phyloP scores from a whole-genome alignment of 2,113 vertebrate genomes.

The Lethenteron camtschaticum region DNA sequence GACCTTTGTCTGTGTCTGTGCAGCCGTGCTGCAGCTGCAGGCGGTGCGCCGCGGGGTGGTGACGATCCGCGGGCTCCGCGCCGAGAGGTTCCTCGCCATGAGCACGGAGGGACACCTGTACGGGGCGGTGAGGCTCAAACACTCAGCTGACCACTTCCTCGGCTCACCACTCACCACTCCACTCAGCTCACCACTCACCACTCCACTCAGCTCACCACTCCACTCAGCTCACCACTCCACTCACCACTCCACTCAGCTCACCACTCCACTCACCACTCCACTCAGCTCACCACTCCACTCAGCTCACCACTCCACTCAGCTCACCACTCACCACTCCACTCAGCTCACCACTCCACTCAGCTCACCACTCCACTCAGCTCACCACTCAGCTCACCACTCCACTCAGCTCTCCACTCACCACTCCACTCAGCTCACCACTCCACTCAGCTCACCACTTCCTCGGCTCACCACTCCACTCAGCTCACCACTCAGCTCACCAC shows the following conservation, averaged over 20 bases:
- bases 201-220: too few relatives aligned
- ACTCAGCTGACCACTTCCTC: neutral
- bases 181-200: neutral
- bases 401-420: too few relatives aligned
- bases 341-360: neutral
- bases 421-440: too few relatives aligned
- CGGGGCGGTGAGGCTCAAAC: conserved; percentile 35
- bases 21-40: conserved; percentile 35
- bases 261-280: neutral
- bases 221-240: too few relatives aligned
- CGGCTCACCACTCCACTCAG: too few relatives aligned
- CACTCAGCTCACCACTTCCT: too few relatives aligned
- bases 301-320: neutral
- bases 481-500: too few relatives aligned
- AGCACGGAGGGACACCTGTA: conserved; percentile 43
- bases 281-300: too few relatives aligned
- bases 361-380: neutral
- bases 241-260: neutral
- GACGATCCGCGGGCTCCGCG: conserved; percentile 27
- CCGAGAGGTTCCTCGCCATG: conserved; percentile 58
- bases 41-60: conserved; percentile 34
- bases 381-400: too few relatives aligned
- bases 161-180: neutral
- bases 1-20: conserved; percentile 8
- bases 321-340: neutral